Evolutionary conservation across 2,888 invertebrate species (phyloP).

Genomic region (Lamproptera curius): DNA sequence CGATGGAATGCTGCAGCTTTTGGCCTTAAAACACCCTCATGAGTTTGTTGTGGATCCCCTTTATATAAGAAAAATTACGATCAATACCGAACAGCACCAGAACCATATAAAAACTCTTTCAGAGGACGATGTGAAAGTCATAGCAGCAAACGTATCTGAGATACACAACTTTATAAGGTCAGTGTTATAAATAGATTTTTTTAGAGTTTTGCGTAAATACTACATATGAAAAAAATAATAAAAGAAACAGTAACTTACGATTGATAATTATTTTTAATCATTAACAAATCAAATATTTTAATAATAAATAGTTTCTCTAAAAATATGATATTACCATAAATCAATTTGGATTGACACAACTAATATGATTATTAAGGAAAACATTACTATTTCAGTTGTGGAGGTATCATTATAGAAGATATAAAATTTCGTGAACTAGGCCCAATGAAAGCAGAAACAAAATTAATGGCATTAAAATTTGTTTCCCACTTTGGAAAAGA

Average conservation of each 20-base stretch:
- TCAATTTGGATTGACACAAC: no score
- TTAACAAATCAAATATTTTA: no score
- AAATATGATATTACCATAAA: no score
- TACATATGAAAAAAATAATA: no score
- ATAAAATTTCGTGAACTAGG: conserved; percentile 35
- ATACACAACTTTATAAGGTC: conserved; percentile 35
- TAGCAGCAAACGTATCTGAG: conserved; percentile 32
- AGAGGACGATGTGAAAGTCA: conserved; percentile 20
- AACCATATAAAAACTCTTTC: conserved; percentile 9
- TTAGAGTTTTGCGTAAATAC: no score
- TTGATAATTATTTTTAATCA: no score
- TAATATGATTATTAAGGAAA: no score
- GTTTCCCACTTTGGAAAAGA: conserved; percentile 32
- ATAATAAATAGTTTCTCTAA: no score
- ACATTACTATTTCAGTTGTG: conserved; percentile 43
- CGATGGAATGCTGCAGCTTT: conserved; percentile 89
- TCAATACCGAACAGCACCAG: conserved; percentile 37
- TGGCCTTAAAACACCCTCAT: conserved; percentile 78
- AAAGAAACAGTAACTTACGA: no score
- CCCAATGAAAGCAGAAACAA: conserved; percentile 11
- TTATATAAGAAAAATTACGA: conserved; percentile 36
- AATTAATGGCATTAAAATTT: conserved; percentile 34
- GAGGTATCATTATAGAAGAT: conserved; percentile 40
- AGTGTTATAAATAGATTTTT: no score
- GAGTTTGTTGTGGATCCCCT: conserved; percentile 81